Conservation (phyloP, 2,113 vertebrate species). For the Bujurquina vittata region DNA sequence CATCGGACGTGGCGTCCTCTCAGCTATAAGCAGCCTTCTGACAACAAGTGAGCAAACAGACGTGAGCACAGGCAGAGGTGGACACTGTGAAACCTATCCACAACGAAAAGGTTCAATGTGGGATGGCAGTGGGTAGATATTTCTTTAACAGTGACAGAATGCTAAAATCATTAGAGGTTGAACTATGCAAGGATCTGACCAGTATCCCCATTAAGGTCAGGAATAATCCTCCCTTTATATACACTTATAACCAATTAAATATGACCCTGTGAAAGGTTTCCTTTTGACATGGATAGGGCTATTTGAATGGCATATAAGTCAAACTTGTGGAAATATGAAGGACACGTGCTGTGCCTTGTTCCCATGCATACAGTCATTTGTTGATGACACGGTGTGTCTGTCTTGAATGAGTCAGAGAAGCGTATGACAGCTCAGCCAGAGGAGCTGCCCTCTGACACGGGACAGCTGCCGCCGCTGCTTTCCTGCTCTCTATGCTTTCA, state of each 20-base stretch:
- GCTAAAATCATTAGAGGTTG: conserved; percentile 15
- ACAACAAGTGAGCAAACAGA: conserved; percentile 42
- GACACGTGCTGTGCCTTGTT: conserved; percentile 15
- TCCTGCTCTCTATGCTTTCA: conserved; percentile 22
- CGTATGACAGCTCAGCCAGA: conserved; percentile 47
- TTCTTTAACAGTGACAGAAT: conserved; percentile 39
- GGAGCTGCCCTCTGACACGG: conserved; percentile 36
- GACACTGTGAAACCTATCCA: conserved; percentile 49
- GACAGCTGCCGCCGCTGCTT: conserved; percentile 61
- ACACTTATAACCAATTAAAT: not conserved
- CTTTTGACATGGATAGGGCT: not conserved
- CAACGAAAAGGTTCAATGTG: conserved; percentile 40
- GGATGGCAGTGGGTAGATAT: conserved; percentile 50
- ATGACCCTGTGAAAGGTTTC: not conserved
- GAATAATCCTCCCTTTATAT: not conserved
- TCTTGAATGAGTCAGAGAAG: conserved; percentile 42
- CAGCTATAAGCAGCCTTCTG: not conserved
- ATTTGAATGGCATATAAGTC: conserved; percentile 26
- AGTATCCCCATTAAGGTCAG: not conserved
- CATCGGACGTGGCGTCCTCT: conserved; percentile 36
- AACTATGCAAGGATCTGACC: conserved; percentile 7
- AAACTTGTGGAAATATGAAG: conserved; percentile 12
- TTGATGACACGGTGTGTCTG: conserved; percentile 40
- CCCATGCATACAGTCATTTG: conserved; percentile 25
- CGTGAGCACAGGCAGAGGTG: conserved; percentile 34